Conservation (phyloP, 2,113 vertebrate species). For the Lepus europaeus region DNA sequence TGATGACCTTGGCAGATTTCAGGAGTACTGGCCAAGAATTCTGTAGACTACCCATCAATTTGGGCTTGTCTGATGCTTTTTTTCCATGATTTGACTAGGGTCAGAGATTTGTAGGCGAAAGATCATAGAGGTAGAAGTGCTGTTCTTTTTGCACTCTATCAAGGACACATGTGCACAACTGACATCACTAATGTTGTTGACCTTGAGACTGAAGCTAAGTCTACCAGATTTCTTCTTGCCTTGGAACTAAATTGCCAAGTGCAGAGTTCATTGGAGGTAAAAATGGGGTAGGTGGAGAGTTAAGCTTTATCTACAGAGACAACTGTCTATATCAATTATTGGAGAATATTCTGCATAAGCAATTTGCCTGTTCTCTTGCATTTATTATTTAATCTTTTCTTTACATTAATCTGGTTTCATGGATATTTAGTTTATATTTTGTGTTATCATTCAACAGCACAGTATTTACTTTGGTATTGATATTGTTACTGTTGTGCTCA, state of each 20-base stretch:
- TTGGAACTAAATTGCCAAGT: background rate
- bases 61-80: background rate
- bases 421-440: background rate
- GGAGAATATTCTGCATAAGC: background rate
- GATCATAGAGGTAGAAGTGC: background rate
- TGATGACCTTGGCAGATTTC: background rate
- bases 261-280: background rate
- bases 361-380: background rate
- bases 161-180: background rate
- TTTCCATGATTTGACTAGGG: background rate
- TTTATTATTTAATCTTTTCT: background rate
- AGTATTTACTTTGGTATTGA: background rate
- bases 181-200: background rate
- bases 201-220: background rate
- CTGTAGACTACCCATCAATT: background rate
- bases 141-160: background rate
- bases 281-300: rapidly evolving
- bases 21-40: background rate
- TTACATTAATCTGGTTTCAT: background rate
- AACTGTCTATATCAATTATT: background rate
- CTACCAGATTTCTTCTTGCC: background rate
- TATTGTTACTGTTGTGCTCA: background rate
- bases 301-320: background rate
- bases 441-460: background rate
- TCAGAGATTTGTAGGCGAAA: background rate